A percentile compares a stretch with the other conserved stretches of the same genome.
These are phyloP conservation scores for Hydrotaea diabolus DNA, from an alignment of 2,888 invertebrate species.

Conservation along the genomic window DNA sequence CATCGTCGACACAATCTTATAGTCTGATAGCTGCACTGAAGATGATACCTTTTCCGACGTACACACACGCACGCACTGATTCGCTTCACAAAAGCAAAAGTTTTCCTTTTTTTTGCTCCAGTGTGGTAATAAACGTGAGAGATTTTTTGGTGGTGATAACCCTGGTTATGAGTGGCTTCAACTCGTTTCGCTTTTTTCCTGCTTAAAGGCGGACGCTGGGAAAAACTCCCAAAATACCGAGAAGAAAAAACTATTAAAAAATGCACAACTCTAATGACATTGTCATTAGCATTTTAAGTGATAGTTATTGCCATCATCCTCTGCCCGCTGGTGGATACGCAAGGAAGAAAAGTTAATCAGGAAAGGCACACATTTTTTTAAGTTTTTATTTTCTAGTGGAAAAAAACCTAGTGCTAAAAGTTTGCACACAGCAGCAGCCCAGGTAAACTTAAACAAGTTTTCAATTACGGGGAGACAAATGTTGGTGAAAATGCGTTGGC, in stretches of 20 bases:
- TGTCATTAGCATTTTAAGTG: conserved; percentile 68
- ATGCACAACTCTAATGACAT: conserved; percentile 59
- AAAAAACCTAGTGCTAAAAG: conserved; percentile 18
- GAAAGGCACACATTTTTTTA: conserved; percentile 26
- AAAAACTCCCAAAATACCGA: no score
- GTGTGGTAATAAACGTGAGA: conserved; percentile 39
- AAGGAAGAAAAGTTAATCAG: conserved; percentile 43
- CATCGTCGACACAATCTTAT: conserved; percentile 32
- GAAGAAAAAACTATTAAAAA: conserved; percentile 37
- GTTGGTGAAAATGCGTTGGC: not conserved
- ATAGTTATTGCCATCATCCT: conserved; percentile 50
- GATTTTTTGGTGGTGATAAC: conserved; percentile 58
- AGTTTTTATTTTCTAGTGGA: conserved; percentile 36
- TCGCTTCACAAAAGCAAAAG: not conserved
- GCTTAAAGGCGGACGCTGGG: no score
- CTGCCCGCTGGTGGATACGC: not conserved
- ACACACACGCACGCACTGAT: not conserved
- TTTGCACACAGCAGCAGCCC: conserved; percentile 35
- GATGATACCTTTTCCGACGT: not conserved
- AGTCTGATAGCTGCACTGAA: conserved; percentile 2
- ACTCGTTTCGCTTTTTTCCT: conserved; percentile 14
- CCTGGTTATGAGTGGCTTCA: conserved; percentile 45
- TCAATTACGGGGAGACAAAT: conserved; percentile 53
- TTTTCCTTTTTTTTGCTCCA: conserved; percentile 48
- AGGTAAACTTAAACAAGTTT: conserved; percentile 59